Evolutionary conservation across 2,113 vertebrate species (phyloP).

Genomic region (Corydoras sp.): DNA sequence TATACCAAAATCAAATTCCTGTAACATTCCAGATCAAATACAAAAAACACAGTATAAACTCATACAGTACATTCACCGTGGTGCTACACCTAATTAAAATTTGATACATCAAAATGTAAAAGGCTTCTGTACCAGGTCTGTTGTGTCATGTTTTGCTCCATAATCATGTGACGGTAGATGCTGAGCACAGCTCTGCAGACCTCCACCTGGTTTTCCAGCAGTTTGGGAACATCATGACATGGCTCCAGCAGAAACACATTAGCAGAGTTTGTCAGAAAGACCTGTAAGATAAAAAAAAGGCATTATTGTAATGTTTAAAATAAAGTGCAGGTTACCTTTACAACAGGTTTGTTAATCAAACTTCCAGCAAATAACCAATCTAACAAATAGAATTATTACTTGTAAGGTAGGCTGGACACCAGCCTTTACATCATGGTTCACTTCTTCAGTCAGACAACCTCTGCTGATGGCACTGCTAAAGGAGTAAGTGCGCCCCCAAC

Average conservation of each 20-base stretch:
- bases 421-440: constrained; percentile 80
- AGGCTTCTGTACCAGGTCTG: constrained; percentile 78
- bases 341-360: too few relatives aligned
- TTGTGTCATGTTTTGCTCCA: constrained; percentile 90
- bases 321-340: background rate
- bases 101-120: background rate
- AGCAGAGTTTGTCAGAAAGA: constrained; percentile 92
- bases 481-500: constrained; percentile 93
- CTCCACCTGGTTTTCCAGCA: constrained; percentile 92
- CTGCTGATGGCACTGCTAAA: constrained; percentile 92
- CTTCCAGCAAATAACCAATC: background rate
- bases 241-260: constrained; percentile 96
- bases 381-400: constrained; percentile 55
- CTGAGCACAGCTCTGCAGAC: constrained; percentile 89
- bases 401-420: constrained; percentile 85
- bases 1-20: too few relatives aligned
- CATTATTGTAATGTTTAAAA: background rate
- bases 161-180: constrained; percentile 95
- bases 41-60: too few relatives aligned
- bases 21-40: too few relatives aligned
- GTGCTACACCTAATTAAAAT: too few relatives aligned
- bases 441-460: constrained; percentile 81
- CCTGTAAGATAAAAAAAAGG: constrained; percentile 60
- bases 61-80: too few relatives aligned
- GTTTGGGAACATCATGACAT: constrained; percentile 81